Evolutionary conservation across 2,797 vertebrate species (phyloP).

Genomic region (Poecilia velifera): DNA sequence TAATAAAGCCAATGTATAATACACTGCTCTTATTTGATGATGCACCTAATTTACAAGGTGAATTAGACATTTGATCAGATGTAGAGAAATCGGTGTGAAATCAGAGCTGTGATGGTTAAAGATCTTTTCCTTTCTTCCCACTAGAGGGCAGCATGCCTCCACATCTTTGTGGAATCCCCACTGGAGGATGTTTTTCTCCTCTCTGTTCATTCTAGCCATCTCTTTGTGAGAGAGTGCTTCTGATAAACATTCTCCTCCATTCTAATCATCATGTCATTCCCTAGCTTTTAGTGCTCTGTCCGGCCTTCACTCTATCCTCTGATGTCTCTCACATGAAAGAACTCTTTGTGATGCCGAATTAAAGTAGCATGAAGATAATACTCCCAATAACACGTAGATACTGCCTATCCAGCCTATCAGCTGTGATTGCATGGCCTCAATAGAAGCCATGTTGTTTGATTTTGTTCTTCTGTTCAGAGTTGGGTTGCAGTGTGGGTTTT

Average conservation of each 20-base stretch:
- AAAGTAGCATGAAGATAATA: conserved; percentile 77
- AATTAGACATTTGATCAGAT: conserved; percentile 31
- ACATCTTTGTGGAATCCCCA: conserved; percentile 38
- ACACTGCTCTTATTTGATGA: conserved; percentile 33
- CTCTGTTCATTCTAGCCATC: conserved; percentile 64
- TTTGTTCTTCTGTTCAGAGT: conserved; percentile 51
- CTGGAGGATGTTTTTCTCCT: conserved; percentile 60
- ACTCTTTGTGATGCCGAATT: conserved; percentile 79
- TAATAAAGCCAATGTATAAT: conserved; percentile 33
- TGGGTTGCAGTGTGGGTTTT: conserved; percentile 40
- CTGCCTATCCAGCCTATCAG: conserved; percentile 67
- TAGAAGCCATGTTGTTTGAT: conserved; percentile 67
- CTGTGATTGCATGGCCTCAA: conserved; percentile 70
- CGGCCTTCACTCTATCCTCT: conserved; percentile 74
- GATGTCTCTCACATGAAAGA: conserved; percentile 80
- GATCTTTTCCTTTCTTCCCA: conserved; percentile 42
- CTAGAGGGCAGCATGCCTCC: conserved; percentile 82
- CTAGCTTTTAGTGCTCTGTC: conserved; percentile 78
- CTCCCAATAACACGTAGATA: conserved; percentile 73
- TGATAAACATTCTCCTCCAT: conserved; percentile 79
- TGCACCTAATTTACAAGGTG: conserved; percentile 42
- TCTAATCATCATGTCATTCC: conserved; percentile 83
- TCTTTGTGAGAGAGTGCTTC: conserved; percentile 78
- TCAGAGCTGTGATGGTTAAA: conserved; percentile 25
- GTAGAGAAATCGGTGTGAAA: conserved; percentile 26